phyloP scores from a whole-genome alignment of 1,140 invertebrate species.

The Thaumetopoea pityocampa region DNA sequence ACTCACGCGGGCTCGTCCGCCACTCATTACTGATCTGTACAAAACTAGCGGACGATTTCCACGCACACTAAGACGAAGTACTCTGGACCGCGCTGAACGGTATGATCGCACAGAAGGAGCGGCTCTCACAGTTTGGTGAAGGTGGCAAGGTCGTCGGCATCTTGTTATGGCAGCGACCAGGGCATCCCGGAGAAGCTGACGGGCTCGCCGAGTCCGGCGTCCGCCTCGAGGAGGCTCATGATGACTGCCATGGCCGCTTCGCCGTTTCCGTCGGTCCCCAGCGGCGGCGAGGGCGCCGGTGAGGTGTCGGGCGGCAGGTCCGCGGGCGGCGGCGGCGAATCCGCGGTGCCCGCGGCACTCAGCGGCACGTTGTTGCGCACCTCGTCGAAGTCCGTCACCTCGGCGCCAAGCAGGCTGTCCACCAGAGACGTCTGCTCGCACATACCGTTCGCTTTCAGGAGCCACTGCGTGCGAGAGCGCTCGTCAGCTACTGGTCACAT shows the following conservation, averaged over 20 bases:
- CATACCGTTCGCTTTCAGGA: constrained; percentile 9
- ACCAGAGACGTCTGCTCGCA: constrained; percentile 32
- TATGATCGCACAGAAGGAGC: too few relatives aligned
- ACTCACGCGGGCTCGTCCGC: too few relatives aligned
- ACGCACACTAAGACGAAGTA: not conserved
- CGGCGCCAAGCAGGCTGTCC: constrained; percentile 43
- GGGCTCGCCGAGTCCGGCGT: constrained; percentile 79
- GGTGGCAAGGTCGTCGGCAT: not conserved
- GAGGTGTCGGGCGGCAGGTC: constrained; percentile 28
- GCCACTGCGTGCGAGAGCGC: constrained; percentile 3
- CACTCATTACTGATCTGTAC: too few relatives aligned
- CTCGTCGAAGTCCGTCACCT: constrained; percentile 22
- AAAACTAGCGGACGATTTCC: too few relatives aligned
- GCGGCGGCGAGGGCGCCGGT: constrained; percentile 36
- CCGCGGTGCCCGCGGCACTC: constrained; percentile 28
- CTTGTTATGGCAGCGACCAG: constrained; percentile 85
- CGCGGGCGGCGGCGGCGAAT: constrained; percentile 25
- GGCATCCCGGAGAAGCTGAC: constrained; percentile 92
- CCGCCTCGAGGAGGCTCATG: constrained; percentile 92
- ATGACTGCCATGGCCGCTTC: constrained; percentile 95
- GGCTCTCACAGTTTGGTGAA: too few relatives aligned
- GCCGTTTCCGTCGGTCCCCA: constrained; percentile 85
- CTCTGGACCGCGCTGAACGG: too few relatives aligned
- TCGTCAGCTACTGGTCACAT: not conserved
- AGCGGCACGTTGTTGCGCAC: constrained; percentile 69